Evolutionary conservation across 2,888 invertebrate genomes (phyloP).

Genomic region (Apamea sordens): DNA sequence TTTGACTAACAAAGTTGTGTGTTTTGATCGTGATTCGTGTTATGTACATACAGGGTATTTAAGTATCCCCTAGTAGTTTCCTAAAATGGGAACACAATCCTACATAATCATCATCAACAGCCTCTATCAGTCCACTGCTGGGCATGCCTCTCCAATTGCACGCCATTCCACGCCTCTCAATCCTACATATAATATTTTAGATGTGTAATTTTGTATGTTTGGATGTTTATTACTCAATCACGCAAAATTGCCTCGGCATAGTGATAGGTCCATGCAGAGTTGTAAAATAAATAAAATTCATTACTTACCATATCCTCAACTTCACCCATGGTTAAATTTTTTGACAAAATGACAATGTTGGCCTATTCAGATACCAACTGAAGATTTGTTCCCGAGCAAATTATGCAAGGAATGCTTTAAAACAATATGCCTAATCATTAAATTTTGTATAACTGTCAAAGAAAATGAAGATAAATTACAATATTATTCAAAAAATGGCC

Average conservation of each 20-base stretch:
- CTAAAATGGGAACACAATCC: background rate
- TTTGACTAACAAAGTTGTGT: too few relatives aligned
- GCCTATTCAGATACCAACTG: conserved; percentile 70
- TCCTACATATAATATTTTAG: background rate
- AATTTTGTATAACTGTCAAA: conserved; percentile 69
- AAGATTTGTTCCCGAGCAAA: conserved; percentile 71
- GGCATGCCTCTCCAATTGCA: too few relatives aligned
- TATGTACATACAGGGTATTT: background rate
- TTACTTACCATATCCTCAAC: background rate
- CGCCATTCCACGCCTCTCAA: too few relatives aligned
- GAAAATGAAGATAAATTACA: conserved; percentile 73
- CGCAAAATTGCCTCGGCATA: background rate
- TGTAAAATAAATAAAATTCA: background rate
- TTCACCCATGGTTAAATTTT: background rate
- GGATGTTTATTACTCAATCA: background rate
- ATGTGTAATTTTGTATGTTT: background rate
- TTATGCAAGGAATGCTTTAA: conserved; percentile 73
- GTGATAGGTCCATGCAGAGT: background rate
- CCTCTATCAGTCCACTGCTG: too few relatives aligned
- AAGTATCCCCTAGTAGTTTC: background rate
- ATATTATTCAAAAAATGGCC: conserved; percentile 55
- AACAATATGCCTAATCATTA: conserved; percentile 70
- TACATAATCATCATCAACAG: too few relatives aligned
- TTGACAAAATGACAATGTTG: background rate
- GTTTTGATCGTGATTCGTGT: background rate